Evolutionary conservation across 2,888 invertebrate genomes (phyloP), one percentile per base, ranked within the genome.

Genomic region (Diarsia brunnea): DNA sequence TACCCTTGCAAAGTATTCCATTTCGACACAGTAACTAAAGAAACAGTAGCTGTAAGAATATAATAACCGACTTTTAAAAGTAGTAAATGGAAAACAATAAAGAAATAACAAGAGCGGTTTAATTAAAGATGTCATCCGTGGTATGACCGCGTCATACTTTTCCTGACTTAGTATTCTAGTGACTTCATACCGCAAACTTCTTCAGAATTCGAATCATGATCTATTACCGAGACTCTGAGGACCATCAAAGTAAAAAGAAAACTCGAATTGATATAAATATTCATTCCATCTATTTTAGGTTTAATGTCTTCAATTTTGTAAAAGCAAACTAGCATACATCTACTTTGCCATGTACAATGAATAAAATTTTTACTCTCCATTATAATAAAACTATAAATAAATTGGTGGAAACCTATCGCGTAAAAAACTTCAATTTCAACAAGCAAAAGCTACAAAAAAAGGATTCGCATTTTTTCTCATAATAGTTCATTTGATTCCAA

Each of bases 141-240:
- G 53, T 75, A 75, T 58, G 68, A 63, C 69, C 47, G 19, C 31
- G 61, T 51, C 85, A 63, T 60, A 64, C 72, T 81, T 72, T 70
- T 45, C n/a, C 49, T 16, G 61, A 75, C 63, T 81, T 75, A 75
- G 66, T 82, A 82, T 84, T 85, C 82, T 69, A 64, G 51, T 21
- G 65, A 67, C 19, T 63, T 21, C 43, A 64, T 69, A 12, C 71
- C 66, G 65, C 69, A 75, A 67, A 84, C 69, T 75, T 75, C 75
- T 69, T 60, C 43, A 60, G 81, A 81, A 85, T 85, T 81, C 69
- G 63, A 85, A 82, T 67, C 67, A 73, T 51, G 53, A 73, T 66
- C 66, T 69, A 65, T 58, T 69, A 71, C n/a, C 7, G 47, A 55
- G 27, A n/a, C n/a, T 84, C 24, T 60, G 31, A 58, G 31, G 43